Base-by-base conservation (phyloP, 2,888 invertebrate species). In the Campopleginae sp. region DNA sequence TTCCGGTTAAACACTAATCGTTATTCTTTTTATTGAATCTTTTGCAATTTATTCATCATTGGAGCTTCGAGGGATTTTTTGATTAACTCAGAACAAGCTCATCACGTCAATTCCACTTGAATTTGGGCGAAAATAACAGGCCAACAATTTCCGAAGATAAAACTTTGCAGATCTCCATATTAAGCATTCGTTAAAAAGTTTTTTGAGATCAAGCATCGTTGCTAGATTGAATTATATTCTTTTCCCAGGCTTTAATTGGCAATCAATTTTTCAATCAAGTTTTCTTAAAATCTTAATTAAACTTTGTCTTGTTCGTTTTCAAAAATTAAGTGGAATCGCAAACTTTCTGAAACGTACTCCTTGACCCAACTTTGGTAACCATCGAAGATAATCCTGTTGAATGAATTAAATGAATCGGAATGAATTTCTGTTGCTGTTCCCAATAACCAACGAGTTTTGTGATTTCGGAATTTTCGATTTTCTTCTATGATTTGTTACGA, bases 111-210 rank as follows among this genome's bases (percentile, higher is more conserved):
- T 44, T 14, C 23, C 2, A 23, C 44, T 27, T 1, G 7, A 68
- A 44, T 68, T 17, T 44, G 27, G 14, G 14, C 12, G 27, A 1
- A 10, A 27, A 42, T 17, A 44, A 44, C 42, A 27, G 14, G 27
- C 42, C 14, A 27, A 68, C 44, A 44, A 23, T 68, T 44, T 68
- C 66, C 2, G 14, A 7, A 68, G 42, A 7, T 27, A 44, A 68
- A 44, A 44, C 14, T 68, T 44, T 42, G 17, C 27, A 7, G 23
- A 68, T 27, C 17, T 4, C 42, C 42, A 19, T 12, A 31, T 10
- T 4, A 42, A n/a, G 23, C 38, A 4, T 68, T 68, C 23, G 44
- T 44, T 68, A 6, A 68, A 44, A 68, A 44, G 66, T 44, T 68
- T 42, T 12, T 44, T 12, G 8, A 68, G 10, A 68, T 44, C 23